These are phyloP conservation scores for Alosa alosa DNA, from an alignment of 2,113 vertebrate species.

Conservation along the genomic window DNA sequence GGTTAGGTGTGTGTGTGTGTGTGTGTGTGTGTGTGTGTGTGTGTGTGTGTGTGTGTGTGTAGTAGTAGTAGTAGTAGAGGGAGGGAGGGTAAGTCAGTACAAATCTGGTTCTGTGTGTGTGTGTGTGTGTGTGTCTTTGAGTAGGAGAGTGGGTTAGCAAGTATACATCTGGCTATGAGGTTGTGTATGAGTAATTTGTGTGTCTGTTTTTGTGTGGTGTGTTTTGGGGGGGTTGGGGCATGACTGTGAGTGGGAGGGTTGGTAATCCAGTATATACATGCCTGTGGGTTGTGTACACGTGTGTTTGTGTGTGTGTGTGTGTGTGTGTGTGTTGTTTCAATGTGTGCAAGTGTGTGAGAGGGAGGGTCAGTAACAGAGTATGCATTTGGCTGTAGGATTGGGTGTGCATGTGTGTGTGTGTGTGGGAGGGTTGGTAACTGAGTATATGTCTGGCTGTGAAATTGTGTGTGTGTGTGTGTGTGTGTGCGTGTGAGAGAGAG, in stretches of 20 bases:
- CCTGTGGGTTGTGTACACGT: not conserved
- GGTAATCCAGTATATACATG: not conserved
- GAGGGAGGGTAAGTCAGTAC: not conserved
- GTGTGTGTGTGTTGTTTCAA: not conserved
- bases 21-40: no score
- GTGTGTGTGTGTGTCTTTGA: not conserved
- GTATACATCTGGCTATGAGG: not conserved
- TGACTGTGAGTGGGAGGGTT: not conserved
- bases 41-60: not conserved
- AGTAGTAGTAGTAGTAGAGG: not conserved
- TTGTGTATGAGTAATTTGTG: not conserved
- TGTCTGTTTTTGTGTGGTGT: not conserved
- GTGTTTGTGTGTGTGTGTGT: not conserved
- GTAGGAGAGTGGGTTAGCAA: not conserved
- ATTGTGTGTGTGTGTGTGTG: conserved; percentile 29
- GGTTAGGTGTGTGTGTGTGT: no score
- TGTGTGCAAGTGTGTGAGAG: not conserved
- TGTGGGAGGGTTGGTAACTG: not conserved
- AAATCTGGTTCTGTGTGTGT: not conserved
- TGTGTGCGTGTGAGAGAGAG: no score
- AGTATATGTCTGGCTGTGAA: conserved; percentile 9
- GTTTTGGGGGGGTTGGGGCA: not conserved
- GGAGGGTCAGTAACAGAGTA: conserved; percentile 10
- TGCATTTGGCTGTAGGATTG: conserved; percentile 1
- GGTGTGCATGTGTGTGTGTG: not conserved